phyloP scores from a whole-genome alignment of 1,140 invertebrate genomes.

The Drosophila nannoptera region DNA sequence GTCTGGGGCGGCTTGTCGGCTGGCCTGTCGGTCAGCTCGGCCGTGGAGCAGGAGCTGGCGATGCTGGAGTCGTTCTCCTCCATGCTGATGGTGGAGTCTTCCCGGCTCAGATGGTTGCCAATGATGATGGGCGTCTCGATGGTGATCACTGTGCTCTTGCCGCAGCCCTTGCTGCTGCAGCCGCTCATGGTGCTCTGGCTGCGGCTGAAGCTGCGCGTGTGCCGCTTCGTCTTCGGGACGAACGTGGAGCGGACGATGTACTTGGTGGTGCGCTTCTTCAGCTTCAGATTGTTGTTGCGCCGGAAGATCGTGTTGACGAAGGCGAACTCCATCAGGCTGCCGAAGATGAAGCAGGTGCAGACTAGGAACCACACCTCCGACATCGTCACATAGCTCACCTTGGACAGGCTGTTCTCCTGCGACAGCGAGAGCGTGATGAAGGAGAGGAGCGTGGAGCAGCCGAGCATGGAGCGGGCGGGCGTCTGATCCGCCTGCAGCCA shows the following conservation, averaged over 20 bases:
- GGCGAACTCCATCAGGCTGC: constrained; percentile 93
- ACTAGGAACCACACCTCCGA: constrained; percentile 93
- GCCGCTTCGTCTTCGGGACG: constrained; percentile 85
- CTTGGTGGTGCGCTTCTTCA: constrained; percentile 91
- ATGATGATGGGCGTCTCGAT: constrained; percentile 66
- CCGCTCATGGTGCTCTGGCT: constrained; percentile 80
- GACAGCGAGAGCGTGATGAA: constrained; percentile 91
- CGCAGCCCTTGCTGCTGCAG: constrained; percentile 80
- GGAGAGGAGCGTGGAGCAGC: constrained; percentile 89
- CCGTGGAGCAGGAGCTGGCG: constrained; percentile 33
- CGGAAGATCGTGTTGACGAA: constrained; percentile 93
- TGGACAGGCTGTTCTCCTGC: constrained; percentile 87
- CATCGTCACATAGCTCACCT: constrained; percentile 92
- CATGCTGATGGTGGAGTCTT: constrained; percentile 55
- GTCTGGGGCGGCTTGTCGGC: constrained; percentile 55
- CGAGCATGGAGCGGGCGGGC: constrained; percentile 88
- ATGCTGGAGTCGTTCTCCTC: constrained; percentile 46
- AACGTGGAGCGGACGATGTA: constrained; percentile 90
- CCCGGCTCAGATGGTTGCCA: constrained; percentile 41
- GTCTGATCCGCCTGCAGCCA: constrained; percentile 93
- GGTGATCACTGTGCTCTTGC: constrained; percentile 60
- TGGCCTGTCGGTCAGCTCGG: constrained; percentile 21
- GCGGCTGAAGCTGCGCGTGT: constrained; percentile 80
- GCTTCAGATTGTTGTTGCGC: constrained; percentile 87
- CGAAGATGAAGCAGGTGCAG: constrained; percentile 90